These are phyloP conservation scores for Seira ritae DNA, from an alignment of 2,888 invertebrate species.

Conservation along the genomic window DNA sequence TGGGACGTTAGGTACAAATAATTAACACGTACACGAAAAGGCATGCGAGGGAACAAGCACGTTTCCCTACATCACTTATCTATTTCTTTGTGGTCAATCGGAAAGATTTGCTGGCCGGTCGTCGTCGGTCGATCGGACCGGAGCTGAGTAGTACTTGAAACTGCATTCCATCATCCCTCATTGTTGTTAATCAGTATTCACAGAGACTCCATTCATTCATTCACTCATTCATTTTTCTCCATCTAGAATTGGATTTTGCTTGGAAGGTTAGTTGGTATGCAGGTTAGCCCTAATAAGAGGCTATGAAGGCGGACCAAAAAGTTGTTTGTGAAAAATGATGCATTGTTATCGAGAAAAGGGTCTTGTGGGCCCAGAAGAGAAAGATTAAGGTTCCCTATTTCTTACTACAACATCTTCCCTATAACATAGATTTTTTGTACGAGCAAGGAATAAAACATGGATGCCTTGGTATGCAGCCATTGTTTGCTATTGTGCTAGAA, in stretches of 20 bases:
- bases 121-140: not conserved
- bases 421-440: not conserved
- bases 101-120: no score
- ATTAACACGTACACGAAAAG: not conserved
- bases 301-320: slow-evolving; percentile 6
- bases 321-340: slow-evolving; percentile 35
- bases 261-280: not conserved
- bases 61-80: not conserved
- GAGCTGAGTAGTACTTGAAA: slow-evolving; percentile 37
- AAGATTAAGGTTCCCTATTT: slow-evolving; percentile 55
- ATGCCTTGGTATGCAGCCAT: slow-evolving; percentile 44
- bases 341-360: slow-evolving; percentile 36
- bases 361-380: not conserved
- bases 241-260: not conserved
- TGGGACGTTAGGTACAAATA: not conserved
- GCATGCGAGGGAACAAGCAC: not conserved
- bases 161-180: slow-evolving; percentile 57
- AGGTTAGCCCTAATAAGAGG: slow-evolving; percentile 29
- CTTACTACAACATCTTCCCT: not conserved
- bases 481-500: slow-evolving; percentile 31
- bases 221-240: slow-evolving; percentile 40
- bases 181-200: slow-evolving; percentile 17
- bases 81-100: not conserved
- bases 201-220: slow-evolving; percentile 27
- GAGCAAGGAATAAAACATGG: not conserved